These are phyloP conservation scores for Eulemur albifrons DNA, from an alignment of 2,797 vertebrate species.

Conservation along the genomic window DNA sequence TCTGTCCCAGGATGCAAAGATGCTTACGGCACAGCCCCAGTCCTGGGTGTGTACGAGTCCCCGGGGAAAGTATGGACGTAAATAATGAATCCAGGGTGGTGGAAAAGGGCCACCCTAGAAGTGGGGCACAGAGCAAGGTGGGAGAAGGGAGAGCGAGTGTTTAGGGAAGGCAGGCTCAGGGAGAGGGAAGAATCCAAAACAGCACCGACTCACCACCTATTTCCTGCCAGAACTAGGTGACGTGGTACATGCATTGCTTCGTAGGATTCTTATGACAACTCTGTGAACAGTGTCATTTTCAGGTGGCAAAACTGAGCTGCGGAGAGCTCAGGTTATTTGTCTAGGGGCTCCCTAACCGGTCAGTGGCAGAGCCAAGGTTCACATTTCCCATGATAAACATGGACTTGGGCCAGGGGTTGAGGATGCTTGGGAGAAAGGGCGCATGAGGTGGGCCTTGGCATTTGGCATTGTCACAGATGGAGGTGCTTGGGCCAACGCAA, in stretches of 20 bases:
- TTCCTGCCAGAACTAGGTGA: neutral
- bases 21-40: neutral
- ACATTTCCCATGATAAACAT: neutral
- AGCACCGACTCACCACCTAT: fast-evolving
- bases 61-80: neutral
- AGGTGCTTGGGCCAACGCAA: neutral
- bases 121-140: neutral
- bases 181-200: neutral
- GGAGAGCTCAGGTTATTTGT: neutral
- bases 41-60: fast-evolving
- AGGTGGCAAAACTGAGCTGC: neutral
- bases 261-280: neutral
- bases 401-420: neutral
- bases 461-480: neutral
- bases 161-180: neutral
- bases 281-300: neutral
- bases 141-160: neutral
- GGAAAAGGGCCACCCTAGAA: neutral
- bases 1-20: neutral
- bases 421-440: neutral
- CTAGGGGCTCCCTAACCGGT: neutral
- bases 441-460: neutral
- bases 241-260: fast-evolving
- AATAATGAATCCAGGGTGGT: neutral
- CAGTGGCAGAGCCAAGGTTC: neutral